These are phyloP conservation scores for Rhysida immarginata DNA, from an alignment of 1,140 invertebrate genomes.

Conservation along the genomic window DNA sequence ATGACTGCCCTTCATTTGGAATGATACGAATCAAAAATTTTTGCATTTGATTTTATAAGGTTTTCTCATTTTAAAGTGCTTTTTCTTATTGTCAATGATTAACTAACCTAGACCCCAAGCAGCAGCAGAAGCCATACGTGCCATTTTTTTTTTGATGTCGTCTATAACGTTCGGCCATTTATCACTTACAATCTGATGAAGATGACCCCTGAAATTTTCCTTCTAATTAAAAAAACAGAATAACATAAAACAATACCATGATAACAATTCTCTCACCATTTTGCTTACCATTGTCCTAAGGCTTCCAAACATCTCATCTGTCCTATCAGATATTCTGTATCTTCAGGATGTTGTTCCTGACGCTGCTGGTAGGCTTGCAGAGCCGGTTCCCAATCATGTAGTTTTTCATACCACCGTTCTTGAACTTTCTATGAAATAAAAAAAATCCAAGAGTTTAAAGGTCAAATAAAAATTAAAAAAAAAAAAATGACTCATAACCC, in stretches of 20 bases:
- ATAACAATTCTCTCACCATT: not conserved
- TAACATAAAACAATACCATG: too few relatives aligned
- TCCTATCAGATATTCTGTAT: slow-evolving; percentile 72
- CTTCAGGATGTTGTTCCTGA: slow-evolving; percentile 33
- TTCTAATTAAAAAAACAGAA: too few relatives aligned
- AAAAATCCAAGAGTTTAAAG: not conserved
- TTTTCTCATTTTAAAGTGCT: too few relatives aligned
- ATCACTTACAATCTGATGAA: slow-evolving; percentile 59
- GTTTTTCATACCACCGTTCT: slow-evolving; percentile 95
- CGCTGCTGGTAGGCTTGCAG: slow-evolving; percentile 60
- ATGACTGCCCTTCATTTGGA: too few relatives aligned
- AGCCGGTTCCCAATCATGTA: slow-evolving; percentile 97
- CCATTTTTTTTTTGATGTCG: slow-evolving; percentile 62
- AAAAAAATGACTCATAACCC: not conserved
- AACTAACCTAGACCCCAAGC: slow-evolving; percentile 81
- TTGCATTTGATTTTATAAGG: too few relatives aligned
- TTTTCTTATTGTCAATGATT: too few relatives aligned
- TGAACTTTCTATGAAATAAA: slow-evolving; percentile 44
- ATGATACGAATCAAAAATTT: too few relatives aligned
- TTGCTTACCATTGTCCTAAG: slow-evolving; percentile 77
- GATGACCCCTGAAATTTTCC: slow-evolving; percentile 38
- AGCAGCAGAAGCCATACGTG: slow-evolving; percentile 79
- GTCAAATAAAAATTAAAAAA: not conserved
- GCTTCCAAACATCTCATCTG: slow-evolving; percentile 95
- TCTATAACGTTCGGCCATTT: slow-evolving; percentile 50